phyloP scores from a whole-genome alignment of 2,113 vertebrate species.

The Cranoglanis bouderius region DNA sequence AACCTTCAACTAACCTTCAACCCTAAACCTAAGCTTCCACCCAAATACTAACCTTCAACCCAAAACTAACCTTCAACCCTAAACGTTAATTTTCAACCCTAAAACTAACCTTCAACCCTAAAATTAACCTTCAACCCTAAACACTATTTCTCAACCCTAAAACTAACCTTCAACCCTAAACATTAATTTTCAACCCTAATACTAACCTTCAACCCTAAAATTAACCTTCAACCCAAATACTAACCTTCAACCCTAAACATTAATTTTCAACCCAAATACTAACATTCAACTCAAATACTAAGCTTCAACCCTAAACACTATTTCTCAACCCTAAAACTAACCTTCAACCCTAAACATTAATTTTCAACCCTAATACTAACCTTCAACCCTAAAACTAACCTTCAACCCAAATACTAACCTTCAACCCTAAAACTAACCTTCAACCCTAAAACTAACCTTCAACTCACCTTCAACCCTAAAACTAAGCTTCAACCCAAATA shows the following conservation, averaged over 20 bases:
- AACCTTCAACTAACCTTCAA: background rate
- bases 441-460: background rate
- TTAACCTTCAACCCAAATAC: accelerated
- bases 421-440: background rate
- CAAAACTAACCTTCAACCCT: background rate
- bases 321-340: too few relatives aligned
- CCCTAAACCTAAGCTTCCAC: background rate
- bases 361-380: background rate
- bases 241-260: background rate
- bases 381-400: background rate
- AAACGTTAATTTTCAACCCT: background rate
- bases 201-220: background rate
- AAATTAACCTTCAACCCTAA: too few relatives aligned
- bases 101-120: background rate
- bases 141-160: too few relatives aligned
- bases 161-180: too few relatives aligned
- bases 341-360: background rate
- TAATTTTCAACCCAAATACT: background rate
- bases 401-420: background rate
- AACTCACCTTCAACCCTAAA: background rate
- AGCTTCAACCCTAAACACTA: too few relatives aligned
- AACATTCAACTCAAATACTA: too few relatives aligned
- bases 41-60: background rate
- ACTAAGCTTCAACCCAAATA: background rate
- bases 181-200: too few relatives aligned